Evolutionary conservation across 1,140 invertebrate species (phyloP).

Genomic region (Lepidurus arcticus): DNA sequence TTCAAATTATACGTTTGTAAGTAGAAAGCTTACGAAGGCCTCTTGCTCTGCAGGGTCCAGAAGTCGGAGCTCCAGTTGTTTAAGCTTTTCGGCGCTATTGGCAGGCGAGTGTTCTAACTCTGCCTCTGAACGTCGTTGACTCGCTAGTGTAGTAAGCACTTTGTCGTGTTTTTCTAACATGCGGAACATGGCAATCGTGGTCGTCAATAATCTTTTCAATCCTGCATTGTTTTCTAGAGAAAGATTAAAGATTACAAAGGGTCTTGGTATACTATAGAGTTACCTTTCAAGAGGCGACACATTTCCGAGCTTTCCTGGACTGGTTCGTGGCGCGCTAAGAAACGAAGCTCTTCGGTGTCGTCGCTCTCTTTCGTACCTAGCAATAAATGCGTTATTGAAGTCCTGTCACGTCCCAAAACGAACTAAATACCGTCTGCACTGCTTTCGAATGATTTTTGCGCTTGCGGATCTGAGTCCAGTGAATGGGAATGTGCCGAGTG

Average conservation of each 20-base stretch:
- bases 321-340: neutral
- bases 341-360: neutral
- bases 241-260: neutral
- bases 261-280: neutral
- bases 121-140: neutral
- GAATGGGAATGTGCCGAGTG: neutral
- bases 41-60: neutral
- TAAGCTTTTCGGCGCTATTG: neutral
- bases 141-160: neutral
- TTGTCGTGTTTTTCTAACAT: neutral
- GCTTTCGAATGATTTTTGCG: neutral
- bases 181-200: neutral
- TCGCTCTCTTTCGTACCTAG: neutral
- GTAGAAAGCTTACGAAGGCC: constrained; percentile 4
- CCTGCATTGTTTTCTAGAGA: neutral
- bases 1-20: constrained; percentile 1
- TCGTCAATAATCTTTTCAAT: neutral
- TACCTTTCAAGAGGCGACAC: neutral
- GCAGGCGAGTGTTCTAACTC: neutral
- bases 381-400: neutral
- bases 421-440: neutral
- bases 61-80: neutral
- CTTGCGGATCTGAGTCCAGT: neutral
- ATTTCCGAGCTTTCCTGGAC: neutral
- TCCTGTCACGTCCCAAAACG: neutral